Percentiles rank a stretch among this genome's conserved stretches.
These are phyloP conservation scores for Scaptodrosophila lebanonensis DNA, from an alignment of 1,140 invertebrate genomes.

Conservation along the genomic window DNA sequence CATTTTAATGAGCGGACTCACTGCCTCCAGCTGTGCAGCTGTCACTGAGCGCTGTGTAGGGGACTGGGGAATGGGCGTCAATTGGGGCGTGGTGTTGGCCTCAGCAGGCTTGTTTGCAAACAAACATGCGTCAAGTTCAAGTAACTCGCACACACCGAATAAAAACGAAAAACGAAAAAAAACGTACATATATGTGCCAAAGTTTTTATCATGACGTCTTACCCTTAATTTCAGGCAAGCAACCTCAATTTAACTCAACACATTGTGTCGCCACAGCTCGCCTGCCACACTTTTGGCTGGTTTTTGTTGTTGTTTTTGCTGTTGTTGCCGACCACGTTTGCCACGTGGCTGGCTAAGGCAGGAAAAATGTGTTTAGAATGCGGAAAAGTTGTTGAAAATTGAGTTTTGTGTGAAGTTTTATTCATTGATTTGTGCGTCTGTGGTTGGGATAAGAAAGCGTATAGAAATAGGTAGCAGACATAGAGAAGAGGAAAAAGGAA, in stretches of 20 bases:
- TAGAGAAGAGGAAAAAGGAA: background rate
- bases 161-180: constrained; percentile 7
- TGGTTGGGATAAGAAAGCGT: background rate
- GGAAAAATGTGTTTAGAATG: constrained; percentile 66
- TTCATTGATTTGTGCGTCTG: constrained; percentile 55
- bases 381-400: constrained; percentile 70
- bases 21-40: too few relatives aligned
- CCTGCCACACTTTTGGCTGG: constrained; percentile 5
- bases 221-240: constrained; percentile 52
- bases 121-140: constrained; percentile 73
- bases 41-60: constrained; percentile 1
- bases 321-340: constrained; percentile 18
- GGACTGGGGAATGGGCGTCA: background rate
- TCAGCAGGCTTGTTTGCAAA: constrained; percentile 67
- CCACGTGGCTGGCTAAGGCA: constrained; percentile 7
- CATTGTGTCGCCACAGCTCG: constrained; percentile 29
- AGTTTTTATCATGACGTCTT: constrained; percentile 71
- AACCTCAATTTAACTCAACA: constrained; percentile 19
- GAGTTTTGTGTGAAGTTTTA: constrained; percentile 61
- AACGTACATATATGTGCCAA: constrained; percentile 23
- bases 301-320: constrained; percentile 9
- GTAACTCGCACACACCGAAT: constrained; percentile 28
- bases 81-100: constrained; percentile 31
- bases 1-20: constrained; percentile 68
- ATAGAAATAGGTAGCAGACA: background rate